Base-by-base conservation (phyloP, 2,797 vertebrate genomes). In the Bufotes viridis region DNA sequence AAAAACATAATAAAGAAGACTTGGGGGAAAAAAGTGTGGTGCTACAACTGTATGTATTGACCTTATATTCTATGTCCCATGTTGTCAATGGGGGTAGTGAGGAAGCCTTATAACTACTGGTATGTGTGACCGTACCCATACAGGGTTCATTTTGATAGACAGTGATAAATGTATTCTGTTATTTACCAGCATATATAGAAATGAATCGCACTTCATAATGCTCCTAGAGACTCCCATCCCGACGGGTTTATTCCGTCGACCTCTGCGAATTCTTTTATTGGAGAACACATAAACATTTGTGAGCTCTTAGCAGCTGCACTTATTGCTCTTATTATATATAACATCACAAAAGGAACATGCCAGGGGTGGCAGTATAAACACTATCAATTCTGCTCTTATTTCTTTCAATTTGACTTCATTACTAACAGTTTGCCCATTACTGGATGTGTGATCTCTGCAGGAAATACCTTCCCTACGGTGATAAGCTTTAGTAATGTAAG, bases 381-480 rank as follows among this genome's bases (percentile, higher is more conserved):
- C 79, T 76, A 60, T 76, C 83, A 74, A 82, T 81, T 60, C 74
- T 74, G 12, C 15, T 74, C 22, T 72, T 82, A 74, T 87, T 81
- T 87, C 86, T 82, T 82, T 82, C 67, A 42, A 87, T 75, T 87
- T 87, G 15, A 87, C 78, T 81, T 87, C 55, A 72, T 82, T 87
- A 75, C 53, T 57, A 87, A 87, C 79, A 29, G 55, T 87, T 69
- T 81, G 69, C 67, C 79, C 69, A 74, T 74, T 87, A 63, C 67
- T 74, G 57, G 72, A 82, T 81, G 22, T 87, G 86, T 86, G 78
- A 67, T 69, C 85, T 86, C 85, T 80, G 85, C 11, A 42, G 75
- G 76, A 86, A 87, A 82, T 51, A 58, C 69, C 78, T 87, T 75
- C 69, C 86, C 86, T 69, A 87, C 86, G 74, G 86, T 74, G 79